phyloP scores from a whole-genome alignment of 2,888 invertebrate species.

The Tachina lurida region DNA sequence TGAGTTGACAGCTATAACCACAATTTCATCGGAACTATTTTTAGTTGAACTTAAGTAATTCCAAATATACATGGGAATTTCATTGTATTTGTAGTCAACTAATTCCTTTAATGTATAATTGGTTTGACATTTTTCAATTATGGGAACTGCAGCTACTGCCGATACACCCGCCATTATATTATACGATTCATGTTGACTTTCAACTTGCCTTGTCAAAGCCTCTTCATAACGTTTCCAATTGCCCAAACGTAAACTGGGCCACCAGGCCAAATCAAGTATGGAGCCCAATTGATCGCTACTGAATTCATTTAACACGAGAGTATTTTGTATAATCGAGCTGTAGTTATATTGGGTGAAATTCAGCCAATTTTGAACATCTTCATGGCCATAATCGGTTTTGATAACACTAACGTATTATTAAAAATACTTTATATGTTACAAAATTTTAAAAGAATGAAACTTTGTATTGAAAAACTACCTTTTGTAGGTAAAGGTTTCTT shows the following conservation, averaged over 20 bases:
- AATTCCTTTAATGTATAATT: constrained; percentile 29
- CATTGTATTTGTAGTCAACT: not conserved
- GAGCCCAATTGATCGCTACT: constrained; percentile 36
- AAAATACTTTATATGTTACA: not conserved
- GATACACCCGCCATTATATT: constrained; percentile 61
- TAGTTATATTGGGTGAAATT: constrained; percentile 12
- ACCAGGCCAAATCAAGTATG: constrained; percentile 61
- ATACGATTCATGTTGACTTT: constrained; percentile 23
- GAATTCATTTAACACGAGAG: not conserved
- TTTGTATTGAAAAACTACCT: not conserved
- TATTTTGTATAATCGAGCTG: constrained; percentile 32
- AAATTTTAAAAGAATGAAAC: not conserved
- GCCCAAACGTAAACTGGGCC: constrained; percentile 60
- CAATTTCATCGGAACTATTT: constrained; percentile 51
- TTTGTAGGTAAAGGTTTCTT: constrained; percentile 10
- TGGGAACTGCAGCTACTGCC: not conserved
- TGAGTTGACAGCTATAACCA: constrained; percentile 69
- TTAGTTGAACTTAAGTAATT: constrained; percentile 59
- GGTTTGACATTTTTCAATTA: not conserved
- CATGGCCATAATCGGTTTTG: not conserved
- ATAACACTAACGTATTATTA: not conserved
- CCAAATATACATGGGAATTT: constrained; percentile 65
- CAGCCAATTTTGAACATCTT: not conserved
- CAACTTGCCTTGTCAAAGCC: constrained; percentile 44
- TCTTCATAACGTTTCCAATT: constrained; percentile 63